Evolutionary conservation across 2,888 invertebrate species (phyloP).

Genomic region (Rotaria socialis): DNA sequence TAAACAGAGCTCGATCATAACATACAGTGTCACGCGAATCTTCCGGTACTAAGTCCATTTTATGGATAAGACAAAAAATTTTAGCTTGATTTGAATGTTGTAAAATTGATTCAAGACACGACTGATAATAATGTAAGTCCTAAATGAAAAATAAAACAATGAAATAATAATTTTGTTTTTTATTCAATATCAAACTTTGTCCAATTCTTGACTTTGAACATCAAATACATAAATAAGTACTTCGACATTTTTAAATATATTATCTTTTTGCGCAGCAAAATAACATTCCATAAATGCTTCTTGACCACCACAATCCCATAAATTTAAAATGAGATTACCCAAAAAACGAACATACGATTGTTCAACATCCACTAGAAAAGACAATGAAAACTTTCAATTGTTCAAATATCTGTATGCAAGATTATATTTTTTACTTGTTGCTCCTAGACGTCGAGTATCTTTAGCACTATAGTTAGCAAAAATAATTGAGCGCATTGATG

Average conservation of each 20-base stretch:
- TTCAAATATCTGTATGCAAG: not conserved
- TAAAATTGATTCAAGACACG: conserved; percentile 89
- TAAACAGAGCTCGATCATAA: not conserved
- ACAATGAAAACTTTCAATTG: not conserved
- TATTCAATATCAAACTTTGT: conserved; percentile 63
- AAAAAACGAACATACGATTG: conserved; percentile 97
- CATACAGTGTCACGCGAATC: conserved; percentile 78
- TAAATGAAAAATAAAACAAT: not conserved
- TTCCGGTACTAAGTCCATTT: conserved; percentile 96
- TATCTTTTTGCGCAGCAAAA: conserved; percentile 92
- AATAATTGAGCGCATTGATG: conserved; percentile 97
- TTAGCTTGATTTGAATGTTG: conserved; percentile 92
- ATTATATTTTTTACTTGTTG: conserved; percentile 77
- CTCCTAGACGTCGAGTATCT: conserved; percentile 90
- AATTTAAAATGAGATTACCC: conserved; percentile 90
- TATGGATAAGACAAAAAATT: conserved; percentile 95
- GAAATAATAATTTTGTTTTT: not conserved
- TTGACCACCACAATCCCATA: conserved; percentile 98
- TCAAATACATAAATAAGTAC: conserved; percentile 98
- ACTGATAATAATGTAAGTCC: conserved; percentile 96
- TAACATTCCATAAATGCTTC: conserved; percentile 99
- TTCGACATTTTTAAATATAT: conserved; percentile 96
- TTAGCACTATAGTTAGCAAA: conserved; percentile 99
- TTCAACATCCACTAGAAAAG: conserved; percentile 88
- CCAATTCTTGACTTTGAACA: conserved; percentile 92